A percentile compares a stretch with the other conserved stretches of the same genome.
phyloP scores from a whole-genome alignment of 2,888 invertebrate genomes.

The Acleris literana region DNA sequence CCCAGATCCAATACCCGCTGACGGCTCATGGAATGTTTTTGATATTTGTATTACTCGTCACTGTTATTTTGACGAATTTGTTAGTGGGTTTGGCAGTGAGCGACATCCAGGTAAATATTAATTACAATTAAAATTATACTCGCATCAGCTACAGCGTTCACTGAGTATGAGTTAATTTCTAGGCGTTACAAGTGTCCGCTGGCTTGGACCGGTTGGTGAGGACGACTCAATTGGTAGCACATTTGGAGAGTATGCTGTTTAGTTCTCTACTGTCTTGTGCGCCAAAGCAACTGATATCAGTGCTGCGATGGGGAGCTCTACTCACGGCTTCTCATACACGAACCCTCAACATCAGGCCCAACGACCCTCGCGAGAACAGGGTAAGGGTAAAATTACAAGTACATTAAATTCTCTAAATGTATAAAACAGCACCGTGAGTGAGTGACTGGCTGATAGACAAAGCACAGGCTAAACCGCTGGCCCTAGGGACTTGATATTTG shows the following conservation, averaged over 20 bases:
- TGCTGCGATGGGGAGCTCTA: slow-evolving; percentile 88
- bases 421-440: too few species aligned
- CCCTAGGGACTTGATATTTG: too few species aligned
- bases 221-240: slow-evolving; percentile 91
- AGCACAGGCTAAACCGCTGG: too few species aligned
- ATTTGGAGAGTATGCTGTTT: slow-evolving; percentile 92
- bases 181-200: slow-evolving; percentile 91
- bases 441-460: too few species aligned
- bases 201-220: slow-evolving; percentile 91
- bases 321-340: slow-evolving; percentile 90
- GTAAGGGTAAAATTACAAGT: slow-evolving; percentile 50
- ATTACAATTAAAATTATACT: not conserved
- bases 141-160: too few species aligned
- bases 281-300: slow-evolving; percentile 85
- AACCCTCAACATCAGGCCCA: slow-evolving; percentile 90
- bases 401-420: too few species aligned
- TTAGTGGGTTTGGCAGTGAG: slow-evolving; percentile 94
- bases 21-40: slow-evolving; percentile 91
- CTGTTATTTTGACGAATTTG: slow-evolving; percentile 91
- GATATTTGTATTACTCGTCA: slow-evolving; percentile 90
- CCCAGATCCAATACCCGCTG: slow-evolving; percentile 85
- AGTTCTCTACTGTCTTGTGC: slow-evolving; percentile 88
- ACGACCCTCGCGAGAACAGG: slow-evolving; percentile 91
- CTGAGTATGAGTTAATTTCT: slow-evolving; percentile 42
- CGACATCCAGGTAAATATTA: slow-evolving; percentile 86